Base-by-base conservation (phyloP, 2,113 vertebrate genomes). In the Ammodytes dubius region DNA sequence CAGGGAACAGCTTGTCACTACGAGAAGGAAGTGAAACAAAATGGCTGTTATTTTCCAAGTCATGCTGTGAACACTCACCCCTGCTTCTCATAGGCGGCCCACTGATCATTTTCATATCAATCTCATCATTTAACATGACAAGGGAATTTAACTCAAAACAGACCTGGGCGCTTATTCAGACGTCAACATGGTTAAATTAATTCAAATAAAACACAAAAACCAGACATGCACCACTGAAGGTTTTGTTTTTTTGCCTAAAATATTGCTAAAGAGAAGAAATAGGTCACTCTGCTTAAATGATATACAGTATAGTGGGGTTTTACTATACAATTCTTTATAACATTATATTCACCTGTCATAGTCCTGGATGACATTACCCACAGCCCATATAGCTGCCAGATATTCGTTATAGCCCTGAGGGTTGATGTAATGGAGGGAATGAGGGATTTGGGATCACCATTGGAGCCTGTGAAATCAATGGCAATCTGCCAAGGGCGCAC, bases 1-100 rank as follows among this genome's bases (percentile, higher is more conserved):
- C 97, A 82, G 98, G 98, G 82, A 99, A 99, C 96, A 99, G 95
- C 90, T 99, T 98, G 94, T 99, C 98, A 92, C 98, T 99, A 77
- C 7, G 39, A 3, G 66, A 54, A 71, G 42, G 7, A 67, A 61
- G n/a, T 40, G 11, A 81, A 45, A 37, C 0, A 37, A 43, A 69
- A 6, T 1, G 40, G 13, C 17, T 15, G n/a, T 43, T 39, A 54
- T 14, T 35, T 17, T 68, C 8, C 2, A 42, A 49, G 58, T 10
- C 4, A 10, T 2, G 42, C 19, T 46, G 42, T 71, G 13, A 37
- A 35, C 15, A 4, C 13, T 14, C 12, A 2, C 42, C n/a, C 40
- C 7, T 57, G 52, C 40, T 27, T 46, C 40, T 57, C 42, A 58
- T 10, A 54, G 17, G 27, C 8, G 12, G 56, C 27, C 13, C 6